Evolutionary conservation across 2,888 invertebrate species (phyloP).

Genomic region (Platypus cylindrus): DNA sequence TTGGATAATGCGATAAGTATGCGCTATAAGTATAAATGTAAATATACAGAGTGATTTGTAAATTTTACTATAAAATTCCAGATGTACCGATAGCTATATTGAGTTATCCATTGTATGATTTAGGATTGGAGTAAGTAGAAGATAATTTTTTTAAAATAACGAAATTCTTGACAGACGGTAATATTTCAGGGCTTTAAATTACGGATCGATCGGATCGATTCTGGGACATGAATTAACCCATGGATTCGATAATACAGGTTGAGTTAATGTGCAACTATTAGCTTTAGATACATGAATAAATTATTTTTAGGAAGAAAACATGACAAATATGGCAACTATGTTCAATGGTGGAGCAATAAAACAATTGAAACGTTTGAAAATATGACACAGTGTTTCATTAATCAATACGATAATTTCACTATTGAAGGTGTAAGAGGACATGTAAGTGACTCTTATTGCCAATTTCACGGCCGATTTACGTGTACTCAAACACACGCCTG

Average conservation of each 20-base stretch:
- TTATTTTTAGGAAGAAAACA: constrained; percentile 56
- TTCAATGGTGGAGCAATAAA: constrained; percentile 81
- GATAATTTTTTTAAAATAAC: neutral
- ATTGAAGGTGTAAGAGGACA: constrained; percentile 48
- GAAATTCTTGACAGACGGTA: neutral
- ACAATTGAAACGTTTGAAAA: constrained; percentile 65
- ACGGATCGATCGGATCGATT: constrained; percentile 67
- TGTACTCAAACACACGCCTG: too few relatives aligned
- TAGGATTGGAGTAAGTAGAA: constrained; percentile 67
- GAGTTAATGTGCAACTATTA: too few relatives aligned
- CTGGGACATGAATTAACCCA: constrained; percentile 61
- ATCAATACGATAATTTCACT: constrained; percentile 65
- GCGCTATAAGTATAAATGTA: constrained; percentile 19
- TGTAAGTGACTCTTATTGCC: constrained; percentile 40
- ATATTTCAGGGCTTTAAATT: constrained; percentile 58
- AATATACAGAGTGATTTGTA: neutral
- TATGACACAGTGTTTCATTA: constrained; percentile 69
- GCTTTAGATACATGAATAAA: neutral
- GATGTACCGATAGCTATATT: constrained; percentile 75
- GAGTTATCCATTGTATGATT: constrained; percentile 72
- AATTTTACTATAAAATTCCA: constrained; percentile 31
- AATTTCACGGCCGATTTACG: too few relatives aligned
- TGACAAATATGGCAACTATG: constrained; percentile 71
- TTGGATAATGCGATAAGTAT: constrained; percentile 71
- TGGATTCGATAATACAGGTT: constrained; percentile 44